Evolutionary conservation across 1,140 invertebrate genomes (phyloP).

Genomic region (Drosophila elegans): DNA sequence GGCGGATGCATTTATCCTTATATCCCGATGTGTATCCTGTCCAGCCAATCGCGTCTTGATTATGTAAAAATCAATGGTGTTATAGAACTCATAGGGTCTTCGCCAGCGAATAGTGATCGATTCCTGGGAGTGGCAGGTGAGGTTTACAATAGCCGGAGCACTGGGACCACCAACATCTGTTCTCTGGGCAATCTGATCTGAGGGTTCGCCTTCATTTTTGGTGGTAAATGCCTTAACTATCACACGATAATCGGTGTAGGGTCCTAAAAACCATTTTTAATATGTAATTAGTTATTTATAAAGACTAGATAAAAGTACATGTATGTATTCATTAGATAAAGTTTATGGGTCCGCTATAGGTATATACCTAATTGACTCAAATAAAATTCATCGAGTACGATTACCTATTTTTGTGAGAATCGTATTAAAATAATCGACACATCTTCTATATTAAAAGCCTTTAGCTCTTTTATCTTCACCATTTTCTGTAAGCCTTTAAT

Average conservation of each 20-base stretch:
- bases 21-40: slow-evolving; percentile 87
- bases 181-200: slow-evolving; percentile 89
- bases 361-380: too few species aligned
- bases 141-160: slow-evolving; percentile 91
- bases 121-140: slow-evolving; percentile 92
- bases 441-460: not conserved
- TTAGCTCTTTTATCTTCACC: not conserved
- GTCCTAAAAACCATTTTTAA: slow-evolving; percentile 86
- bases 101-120: slow-evolving; percentile 93
- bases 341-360: too few species aligned
- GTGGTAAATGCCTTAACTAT: slow-evolving; percentile 92
- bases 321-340: too few species aligned
- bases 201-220: slow-evolving; percentile 90
- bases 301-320: too few species aligned
- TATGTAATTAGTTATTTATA: not conserved
- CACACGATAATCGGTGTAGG: slow-evolving; percentile 93
- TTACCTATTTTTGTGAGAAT: too few species aligned
- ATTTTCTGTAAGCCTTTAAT: slow-evolving; percentile 17
- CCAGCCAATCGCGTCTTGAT: slow-evolving; percentile 89
- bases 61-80: slow-evolving; percentile 92
- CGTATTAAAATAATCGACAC: too few species aligned
- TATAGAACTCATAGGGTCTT: slow-evolving; percentile 89
- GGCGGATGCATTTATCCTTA: slow-evolving; percentile 87
- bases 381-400: too few species aligned
- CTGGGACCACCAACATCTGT: slow-evolving; percentile 94